Evolutionary conservation across 2,113 vertebrate genomes (phyloP).

Genomic region (Glaucomys volans): DNA sequence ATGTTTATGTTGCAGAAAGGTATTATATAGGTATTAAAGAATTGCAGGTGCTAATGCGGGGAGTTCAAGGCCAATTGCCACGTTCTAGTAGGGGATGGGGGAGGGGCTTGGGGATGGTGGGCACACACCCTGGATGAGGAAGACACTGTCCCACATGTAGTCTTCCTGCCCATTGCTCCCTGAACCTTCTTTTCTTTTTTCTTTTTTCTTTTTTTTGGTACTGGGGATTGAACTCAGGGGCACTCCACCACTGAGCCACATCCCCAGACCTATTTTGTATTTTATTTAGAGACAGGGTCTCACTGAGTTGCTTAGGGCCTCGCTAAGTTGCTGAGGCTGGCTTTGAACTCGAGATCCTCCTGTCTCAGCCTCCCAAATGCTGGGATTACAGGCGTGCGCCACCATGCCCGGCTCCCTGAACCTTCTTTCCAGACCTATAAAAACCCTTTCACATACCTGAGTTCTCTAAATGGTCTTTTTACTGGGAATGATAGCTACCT

Average conservation of each 20-base stretch:
- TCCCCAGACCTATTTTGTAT: too few species aligned
- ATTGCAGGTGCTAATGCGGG: background rate
- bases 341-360: too few species aligned
- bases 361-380: too few species aligned
- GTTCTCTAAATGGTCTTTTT: background rate
- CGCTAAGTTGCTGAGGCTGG: too few species aligned
- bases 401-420: too few species aligned
- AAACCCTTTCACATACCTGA: background rate
- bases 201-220: too few species aligned
- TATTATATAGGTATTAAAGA: background rate
- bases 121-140: background rate
- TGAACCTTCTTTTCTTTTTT: background rate
- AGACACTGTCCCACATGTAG: background rate
- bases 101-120: background rate
- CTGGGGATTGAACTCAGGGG: too few species aligned
- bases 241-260: too few species aligned
- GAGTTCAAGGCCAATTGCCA: background rate
- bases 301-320: too few species aligned
- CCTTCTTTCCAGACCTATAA: background rate
- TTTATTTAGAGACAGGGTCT: too few species aligned
- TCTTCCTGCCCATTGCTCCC: background rate
- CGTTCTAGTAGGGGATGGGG: background rate
- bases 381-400: too few species aligned
- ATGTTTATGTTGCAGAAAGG: background rate
- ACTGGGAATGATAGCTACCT: background rate